These are phyloP conservation scores for Liodrosophila aerea DNA, from an alignment of 2,888 invertebrate genomes.

Conservation along the genomic window DNA sequence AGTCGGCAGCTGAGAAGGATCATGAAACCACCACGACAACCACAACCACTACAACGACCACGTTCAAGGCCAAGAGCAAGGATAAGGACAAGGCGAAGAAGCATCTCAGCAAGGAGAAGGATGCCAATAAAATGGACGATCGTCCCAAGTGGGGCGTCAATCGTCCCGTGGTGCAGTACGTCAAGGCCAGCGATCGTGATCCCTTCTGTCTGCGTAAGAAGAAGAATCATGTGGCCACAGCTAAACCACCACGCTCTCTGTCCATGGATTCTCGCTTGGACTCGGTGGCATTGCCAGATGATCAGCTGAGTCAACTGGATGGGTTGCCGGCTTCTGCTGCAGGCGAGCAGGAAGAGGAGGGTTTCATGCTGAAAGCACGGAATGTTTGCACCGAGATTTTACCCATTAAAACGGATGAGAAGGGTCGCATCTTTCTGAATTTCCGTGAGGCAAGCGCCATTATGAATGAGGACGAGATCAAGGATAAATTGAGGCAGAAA, in stretches of 20 bases:
- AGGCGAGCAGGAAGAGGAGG: slow-evolving; percentile 68
- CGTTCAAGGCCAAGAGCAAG: slow-evolving; percentile 79
- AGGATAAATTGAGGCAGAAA: slow-evolving; percentile 80
- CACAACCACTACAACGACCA: slow-evolving; percentile 81
- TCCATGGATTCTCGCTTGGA: slow-evolving; percentile 80
- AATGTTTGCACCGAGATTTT: slow-evolving; percentile 82
- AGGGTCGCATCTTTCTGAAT: slow-evolving; percentile 81
- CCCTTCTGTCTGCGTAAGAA: slow-evolving; percentile 88
- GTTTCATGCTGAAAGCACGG: slow-evolving; percentile 79
- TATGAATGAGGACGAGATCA: slow-evolving; percentile 82
- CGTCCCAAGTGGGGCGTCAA: slow-evolving; percentile 90
- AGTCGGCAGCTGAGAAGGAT: slow-evolving; percentile 71
- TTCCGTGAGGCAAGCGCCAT: slow-evolving; percentile 82
- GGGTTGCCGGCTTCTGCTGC: slow-evolving; percentile 16
- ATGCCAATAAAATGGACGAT: slow-evolving; percentile 83
- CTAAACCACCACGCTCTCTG: slow-evolving; percentile 85
- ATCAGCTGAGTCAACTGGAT: slow-evolving; percentile 34
- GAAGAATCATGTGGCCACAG: slow-evolving; percentile 79
- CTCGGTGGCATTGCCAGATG: slow-evolving; percentile 41
- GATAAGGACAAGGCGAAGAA: slow-evolving; percentile 74
- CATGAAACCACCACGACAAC: slow-evolving; percentile 81
- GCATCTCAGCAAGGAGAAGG: slow-evolving; percentile 55
- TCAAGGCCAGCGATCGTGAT: slow-evolving; percentile 95
- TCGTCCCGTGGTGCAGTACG: slow-evolving; percentile 90
- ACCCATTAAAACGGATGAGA: slow-evolving; percentile 82